Evolutionary conservation across 2,113 vertebrate species (phyloP), one percentile per base, ranked within the genome.

Genomic region (Phyllostomus hastatus): DNA sequence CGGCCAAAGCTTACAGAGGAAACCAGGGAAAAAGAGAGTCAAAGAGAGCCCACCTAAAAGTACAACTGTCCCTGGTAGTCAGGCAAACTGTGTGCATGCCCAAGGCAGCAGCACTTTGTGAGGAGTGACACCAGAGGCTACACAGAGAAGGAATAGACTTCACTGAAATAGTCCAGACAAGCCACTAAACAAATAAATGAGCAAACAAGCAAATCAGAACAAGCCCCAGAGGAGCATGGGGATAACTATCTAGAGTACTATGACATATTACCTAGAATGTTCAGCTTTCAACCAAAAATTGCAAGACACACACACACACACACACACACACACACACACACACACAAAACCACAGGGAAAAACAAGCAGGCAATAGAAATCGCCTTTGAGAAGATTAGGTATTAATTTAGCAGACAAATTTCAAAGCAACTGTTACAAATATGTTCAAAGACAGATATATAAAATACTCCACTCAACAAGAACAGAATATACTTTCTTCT

Each of bases 391-490:
- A 41, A 26, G 20, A 70, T 41, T 35, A 95, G n/a, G 16, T 52
- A 38, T 76, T 50, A 81, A 70, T 48, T 73, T 88, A 87, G 54
- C 54, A 81, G 73, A 85, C 61, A 70, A 35, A 81, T 88, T 73
- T 87, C 82, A 95, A 95, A 95, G 24, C 66, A 73, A 87, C 67
- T 86, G 70, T 86, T 80, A 86, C 64, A 86, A 79, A 61, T 72
- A 88, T 75, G 69, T 75, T 83, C 67, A 57, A 88, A 82, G 46
- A 85, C n/a, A 48, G 26, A 69, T 46, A 76, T 46, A n/a, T 35
- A 67, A 59, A 70, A 59, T 43, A 85, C 20, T 59, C 48, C 54
- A 66, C 54, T 86, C 24, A 66, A 82, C 46, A 57, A 73, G 75
- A 91, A 41, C 78, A 72, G 61, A 88, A 89, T 35, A 76, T 9